Percentiles rank a stretch among this genome's conserved stretches.
Conservation (phyloP, 2,888 invertebrate genomes). For the Panzeria rudis region DNA sequence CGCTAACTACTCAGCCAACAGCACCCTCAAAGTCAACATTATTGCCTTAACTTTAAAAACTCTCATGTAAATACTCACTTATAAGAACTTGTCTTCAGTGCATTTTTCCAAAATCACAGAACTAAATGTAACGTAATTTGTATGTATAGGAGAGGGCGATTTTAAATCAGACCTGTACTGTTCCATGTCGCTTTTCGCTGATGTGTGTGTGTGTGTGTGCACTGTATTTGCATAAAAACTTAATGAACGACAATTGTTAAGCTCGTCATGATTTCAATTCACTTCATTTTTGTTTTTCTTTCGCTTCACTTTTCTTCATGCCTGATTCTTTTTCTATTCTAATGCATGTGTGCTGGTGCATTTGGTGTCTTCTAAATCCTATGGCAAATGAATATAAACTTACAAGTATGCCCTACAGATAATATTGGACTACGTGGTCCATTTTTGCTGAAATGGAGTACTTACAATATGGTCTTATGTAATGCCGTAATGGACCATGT, state of each 20-base stretch:
- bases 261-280: conserved; percentile 56
- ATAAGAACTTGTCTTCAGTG: no score
- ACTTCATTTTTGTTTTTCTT: conserved; percentile 17
- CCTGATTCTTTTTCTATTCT: background rate
- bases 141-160: background rate
- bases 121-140: background rate
- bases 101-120: no score
- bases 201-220: background rate
- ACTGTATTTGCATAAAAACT: background rate
- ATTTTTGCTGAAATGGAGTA: no score
- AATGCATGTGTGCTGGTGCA: background rate
- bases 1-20: no score
- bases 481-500: no score
- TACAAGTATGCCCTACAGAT: no score
- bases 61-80: no score
- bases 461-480: no score
- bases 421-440: no score
- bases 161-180: background rate
- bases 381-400: conserved; percentile 28
- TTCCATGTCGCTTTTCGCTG: background rate
- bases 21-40: no score
- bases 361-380: background rate
- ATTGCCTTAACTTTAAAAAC: no score
- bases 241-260: conserved; percentile 66
- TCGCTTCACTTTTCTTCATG: background rate